Conservation (phyloP, 2,888 invertebrate species). For the Epinotia bilunana region DNA sequence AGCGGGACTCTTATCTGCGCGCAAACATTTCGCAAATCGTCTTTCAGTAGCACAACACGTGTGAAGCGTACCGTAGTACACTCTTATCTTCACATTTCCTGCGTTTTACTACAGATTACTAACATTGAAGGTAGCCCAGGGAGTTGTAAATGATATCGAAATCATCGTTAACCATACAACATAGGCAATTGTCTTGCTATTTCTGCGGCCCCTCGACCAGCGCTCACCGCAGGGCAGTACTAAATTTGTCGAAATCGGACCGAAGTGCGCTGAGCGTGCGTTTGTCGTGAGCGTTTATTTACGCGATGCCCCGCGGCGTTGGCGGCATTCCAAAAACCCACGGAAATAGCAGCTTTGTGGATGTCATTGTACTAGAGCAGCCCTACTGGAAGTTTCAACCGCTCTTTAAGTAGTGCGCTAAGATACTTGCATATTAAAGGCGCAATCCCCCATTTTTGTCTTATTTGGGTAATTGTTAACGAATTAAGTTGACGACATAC, state of each 20-base stretch:
- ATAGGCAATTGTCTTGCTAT: slow-evolving; percentile 34
- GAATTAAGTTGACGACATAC: not conserved
- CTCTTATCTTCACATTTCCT: slow-evolving; percentile 15
- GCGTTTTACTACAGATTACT: slow-evolving; percentile 15
- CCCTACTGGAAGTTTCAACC: slow-evolving; percentile 56
- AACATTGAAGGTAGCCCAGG: not conserved
- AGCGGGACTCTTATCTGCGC: slow-evolving; percentile 18
- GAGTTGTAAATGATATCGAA: slow-evolving; percentile 24
- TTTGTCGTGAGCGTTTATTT: slow-evolving; percentile 78
- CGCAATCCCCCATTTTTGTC: not conserved
- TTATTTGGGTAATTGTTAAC: not conserved
- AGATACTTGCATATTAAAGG: not conserved
- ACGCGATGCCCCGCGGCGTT: slow-evolving; percentile 71
- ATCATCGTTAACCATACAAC: slow-evolving; percentile 7
- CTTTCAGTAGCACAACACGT: slow-evolving; percentile 27
- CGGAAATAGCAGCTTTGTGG: slow-evolving; percentile 79
- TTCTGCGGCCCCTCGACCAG: slow-evolving; percentile 33
- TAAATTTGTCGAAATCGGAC: slow-evolving; percentile 68
- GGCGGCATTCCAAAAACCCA: slow-evolving; percentile 76
- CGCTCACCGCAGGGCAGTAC: slow-evolving; percentile 61
- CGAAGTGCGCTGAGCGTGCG: slow-evolving; percentile 64
- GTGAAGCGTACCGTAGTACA: slow-evolving; percentile 21
- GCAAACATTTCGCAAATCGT: slow-evolving; percentile 34
- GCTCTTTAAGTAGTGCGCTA: slow-evolving; percentile 21
- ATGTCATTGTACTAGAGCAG: slow-evolving; percentile 81